Base-by-base conservation (phyloP, 2,113 vertebrate species). In the Syngnathus typhle region DNA sequence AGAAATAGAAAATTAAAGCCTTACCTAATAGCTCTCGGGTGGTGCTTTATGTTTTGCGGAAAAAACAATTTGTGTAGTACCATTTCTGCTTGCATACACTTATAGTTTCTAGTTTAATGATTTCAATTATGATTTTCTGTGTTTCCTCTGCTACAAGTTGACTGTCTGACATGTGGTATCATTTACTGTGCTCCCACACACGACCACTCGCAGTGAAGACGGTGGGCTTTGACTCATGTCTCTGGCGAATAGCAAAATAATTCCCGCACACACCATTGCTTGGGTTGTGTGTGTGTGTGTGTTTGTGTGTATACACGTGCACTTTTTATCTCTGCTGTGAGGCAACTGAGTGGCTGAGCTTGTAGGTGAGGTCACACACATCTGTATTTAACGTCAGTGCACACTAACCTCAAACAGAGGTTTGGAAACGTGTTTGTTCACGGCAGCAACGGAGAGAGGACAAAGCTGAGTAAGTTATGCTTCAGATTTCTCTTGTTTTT, bases 281-380 rank as follows among this genome's bases (percentile, higher is more conserved):
- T 9, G 47, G n/a, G 6, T 19, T 21, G 39, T 27, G n/a, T 23
- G 39, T 27, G 39, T 27, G 39, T 6, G 41, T 43, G 10, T 43
- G 41, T 43, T 8, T 43, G 41, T 12, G 41, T 11, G 4, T 12
- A 12, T 12, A 12, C 41, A 9, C 12, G 41, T 12, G 39, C 7
- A 11, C 9, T 43, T 68, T 81, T 76, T 69, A 60, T 51, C 62
- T 12, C 67, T 81, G 84, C 84, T 76, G 71, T 80, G 55, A n/a
- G 68, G 68, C 66, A 66, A 55, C 79, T 73, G 76, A 84, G 59
- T 83, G 79, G 83, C 47, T 60, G 69, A 79, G 41, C 37, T 7
- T n/a, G 21, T 62, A 47, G 78, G 73, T 88, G 87, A 90, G 87
- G 88, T 89, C 88, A 89, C 80, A 64, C 54, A 65, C 67, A 43